Percentiles rank a stretch among this genome's conserved stretches.
phyloP scores from a whole-genome alignment of 30 jellyfish, hydroid and myxozoan species.

The Turritopsis dohrnii region DNA sequence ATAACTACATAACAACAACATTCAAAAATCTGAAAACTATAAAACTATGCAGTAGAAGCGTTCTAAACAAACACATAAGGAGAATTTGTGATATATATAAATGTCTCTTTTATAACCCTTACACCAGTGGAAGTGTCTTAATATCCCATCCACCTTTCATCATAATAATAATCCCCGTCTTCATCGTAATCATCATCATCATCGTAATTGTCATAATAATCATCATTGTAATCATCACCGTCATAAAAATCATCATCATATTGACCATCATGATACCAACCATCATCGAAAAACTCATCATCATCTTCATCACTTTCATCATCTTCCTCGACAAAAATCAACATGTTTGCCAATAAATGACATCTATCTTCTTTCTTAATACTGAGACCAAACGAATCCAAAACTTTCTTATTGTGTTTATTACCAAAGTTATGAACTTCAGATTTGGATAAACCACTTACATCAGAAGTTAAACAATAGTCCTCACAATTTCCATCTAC shows the following conservation, averaged over 20 bases:
- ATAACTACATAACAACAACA: no score
- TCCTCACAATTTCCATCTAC: background rate
- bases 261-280: background rate
- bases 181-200: background rate
- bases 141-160: background rate
- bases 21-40: no score
- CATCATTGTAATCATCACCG: background rate
- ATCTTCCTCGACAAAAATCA: background rate
- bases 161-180: background rate
- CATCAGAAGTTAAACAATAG: background rate
- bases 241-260: background rate
- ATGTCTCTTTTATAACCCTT: no score
- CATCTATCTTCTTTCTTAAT: background rate
- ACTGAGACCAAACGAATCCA: background rate
- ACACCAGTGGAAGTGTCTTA: no score
- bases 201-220: background rate
- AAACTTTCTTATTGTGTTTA: background rate
- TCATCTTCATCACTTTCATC: background rate
- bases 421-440: background rate
- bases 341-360: background rate
- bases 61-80: background rate
- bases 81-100: no score
- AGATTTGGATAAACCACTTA: background rate
- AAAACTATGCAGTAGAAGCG: no score
- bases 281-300: background rate